These are phyloP conservation scores for Gallinago solitaria DNA, from an alignment of 2,797 vertebrate species.

Conservation along the genomic window DNA sequence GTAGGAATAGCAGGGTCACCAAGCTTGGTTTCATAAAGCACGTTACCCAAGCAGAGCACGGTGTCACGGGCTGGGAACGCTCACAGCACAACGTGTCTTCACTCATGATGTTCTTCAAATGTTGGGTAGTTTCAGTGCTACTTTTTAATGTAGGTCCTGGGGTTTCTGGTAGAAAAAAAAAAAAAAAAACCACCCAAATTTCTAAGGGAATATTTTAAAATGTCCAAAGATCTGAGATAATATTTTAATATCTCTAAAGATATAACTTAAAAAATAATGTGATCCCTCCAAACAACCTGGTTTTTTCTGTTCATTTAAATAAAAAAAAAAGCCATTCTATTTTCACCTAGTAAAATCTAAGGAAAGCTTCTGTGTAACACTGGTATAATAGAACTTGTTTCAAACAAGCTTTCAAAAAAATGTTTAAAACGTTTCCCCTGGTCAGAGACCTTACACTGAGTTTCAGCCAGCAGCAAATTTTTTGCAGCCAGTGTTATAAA, in stretches of 20 bases:
- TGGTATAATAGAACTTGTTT: too few relatives aligned
- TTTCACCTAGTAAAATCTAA: background rate
- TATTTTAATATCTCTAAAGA: background rate
- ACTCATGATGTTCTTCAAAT: background rate
- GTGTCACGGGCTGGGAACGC: background rate
- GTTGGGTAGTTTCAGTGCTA: background rate
- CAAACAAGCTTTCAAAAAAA: too few relatives aligned
- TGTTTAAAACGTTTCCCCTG: background rate
- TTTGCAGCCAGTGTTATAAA: slow-evolving; percentile 68
- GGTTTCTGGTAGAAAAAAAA: background rate
- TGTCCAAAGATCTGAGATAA: background rate
- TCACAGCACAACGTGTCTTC: rapidly evolving
- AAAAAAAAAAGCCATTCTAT: background rate
- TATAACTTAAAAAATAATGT: background rate
- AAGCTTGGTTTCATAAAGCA: background rate
- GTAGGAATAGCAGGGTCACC: background rate
- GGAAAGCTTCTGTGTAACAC: background rate
- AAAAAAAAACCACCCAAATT: background rate
- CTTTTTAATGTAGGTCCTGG: background rate
- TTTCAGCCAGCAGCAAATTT: slow-evolving; percentile 72
- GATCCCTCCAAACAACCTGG: background rate
- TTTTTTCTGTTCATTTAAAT: background rate
- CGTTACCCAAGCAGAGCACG: background rate
- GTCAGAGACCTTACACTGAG: slow-evolving; percentile 53
- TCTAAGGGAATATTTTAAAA: background rate